Percentiles rank a stretch among this genome's conserved stretches.
Conservation (phyloP, 2,113 vertebrate species). For the Limanda limanda region DNA sequence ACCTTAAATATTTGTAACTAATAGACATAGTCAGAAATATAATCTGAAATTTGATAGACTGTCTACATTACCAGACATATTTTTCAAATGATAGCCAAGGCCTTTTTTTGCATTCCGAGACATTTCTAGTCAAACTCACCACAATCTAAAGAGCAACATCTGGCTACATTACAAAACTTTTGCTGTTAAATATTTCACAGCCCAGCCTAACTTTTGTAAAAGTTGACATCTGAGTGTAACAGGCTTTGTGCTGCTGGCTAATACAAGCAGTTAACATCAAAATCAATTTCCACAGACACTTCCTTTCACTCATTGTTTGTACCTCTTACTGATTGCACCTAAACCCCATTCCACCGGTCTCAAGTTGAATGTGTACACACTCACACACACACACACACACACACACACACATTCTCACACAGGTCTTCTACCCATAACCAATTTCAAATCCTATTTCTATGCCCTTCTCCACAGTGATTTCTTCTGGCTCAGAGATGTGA, state of each 20-base stretch:
- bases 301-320: constrained; percentile 52
- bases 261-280: constrained; percentile 61
- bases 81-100: background rate
- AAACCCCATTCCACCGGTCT: constrained; percentile 37
- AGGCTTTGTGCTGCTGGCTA: constrained; percentile 48
- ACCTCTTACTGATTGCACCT: constrained; percentile 48
- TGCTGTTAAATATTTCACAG: constrained; percentile 18
- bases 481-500: constrained; percentile 41
- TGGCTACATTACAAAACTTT: constrained; percentile 13
- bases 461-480: constrained; percentile 50
- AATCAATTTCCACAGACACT: constrained; percentile 69
- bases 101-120: background rate
- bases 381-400: background rate
- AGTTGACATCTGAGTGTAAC: constrained; percentile 39
- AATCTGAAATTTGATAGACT: too few relatives aligned
- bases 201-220: constrained; percentile 31
- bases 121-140: background rate
- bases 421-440: constrained; percentile 31
- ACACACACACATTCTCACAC: constrained; percentile 24
- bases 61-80: background rate
- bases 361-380: background rate
- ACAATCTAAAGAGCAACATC: constrained; percentile 37
- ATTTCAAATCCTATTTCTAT: constrained; percentile 54
- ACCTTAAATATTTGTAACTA: background rate
- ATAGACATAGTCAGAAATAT: background rate